Base-by-base conservation (phyloP, 2,797 vertebrate species). In the Gadopsis marmoratus region DNA sequence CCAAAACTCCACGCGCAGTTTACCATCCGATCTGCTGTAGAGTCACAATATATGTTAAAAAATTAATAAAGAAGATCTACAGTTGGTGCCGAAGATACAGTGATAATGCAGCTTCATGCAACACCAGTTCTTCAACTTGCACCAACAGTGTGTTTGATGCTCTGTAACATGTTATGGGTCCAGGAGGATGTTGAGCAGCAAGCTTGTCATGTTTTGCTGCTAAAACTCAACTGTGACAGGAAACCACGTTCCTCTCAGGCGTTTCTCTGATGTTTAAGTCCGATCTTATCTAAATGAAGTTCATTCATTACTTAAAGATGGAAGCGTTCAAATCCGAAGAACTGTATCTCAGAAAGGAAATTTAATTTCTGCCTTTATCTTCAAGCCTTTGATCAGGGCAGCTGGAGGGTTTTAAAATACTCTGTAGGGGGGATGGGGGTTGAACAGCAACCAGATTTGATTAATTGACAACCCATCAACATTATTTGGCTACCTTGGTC, bases 401-500 rank as follows among this genome's bases (percentile, higher is more conserved):
- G 26, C 37, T 26, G 23, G 7, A 23, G 21, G 17, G 33, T 7
- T 17, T 19, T 19, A 17, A 21, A 4, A 48, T 48, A 13, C 11
- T 50, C 21, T n/a, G 47, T 50, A 21, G n/a, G 3, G 47, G 19
- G 47, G 45, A 16, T 4, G 45, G 41, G 12, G 5, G 14, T 1
- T 43, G 1, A 8, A 39, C 39, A 43, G 12, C 12, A 43, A 14
- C 41, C 41, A 43, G 41, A 14, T 43, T 43, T 43, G 41, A 43
- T 43, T 45, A 17, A 47, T 7, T 17, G 16, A 47, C 26, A 51
- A 1, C 41, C 13, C 8, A 29, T 35, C 47, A 26, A 10, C 59
- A 43, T 23, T 5, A 13, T 1, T 7, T 19, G 21, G 4, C 31
- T 89, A 98, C 98, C 97, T 94, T 95, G 96, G 87, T 97, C 97